Evolutionary conservation across 2,797 vertebrate genomes (phyloP), one percentile per base, ranked within the genome.

Genomic region (Anniella stebbinsi): DNA sequence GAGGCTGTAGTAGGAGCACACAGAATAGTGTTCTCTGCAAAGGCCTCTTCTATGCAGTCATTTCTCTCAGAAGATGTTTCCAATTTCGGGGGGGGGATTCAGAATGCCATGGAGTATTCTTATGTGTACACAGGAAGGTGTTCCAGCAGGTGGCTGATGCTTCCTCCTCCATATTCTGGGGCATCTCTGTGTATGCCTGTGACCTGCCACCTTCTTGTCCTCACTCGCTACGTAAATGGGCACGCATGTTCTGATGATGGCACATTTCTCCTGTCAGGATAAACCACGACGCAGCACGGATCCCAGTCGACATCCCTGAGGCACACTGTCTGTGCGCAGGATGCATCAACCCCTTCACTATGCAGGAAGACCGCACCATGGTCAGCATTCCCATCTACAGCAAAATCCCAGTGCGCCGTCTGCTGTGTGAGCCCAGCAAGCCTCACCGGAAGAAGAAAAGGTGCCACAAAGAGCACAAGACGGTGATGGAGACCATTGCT

Each of bases 351-450:
- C 98, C 98, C 41, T 98, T 98, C 96, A 98, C 97, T 5, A 97
- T 98, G 98, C 98, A 98, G 95, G 98, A 98, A 92, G 98, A 98
- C 89, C 98, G 97, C 88, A 97, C 95, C 95, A 98, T 98, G 98
- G 97, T 97, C 95, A 98, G 98, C 92, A 96, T 98, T 21, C 98
- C 98, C 4, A 98, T 98, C 96, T 98, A 98, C 95, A 98, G 98
- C 93, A 97, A 97, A 87, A 97, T 98, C 92, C 98, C 98, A 0
- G 98, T 98, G 89, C 97, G 97, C 87, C 96, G 98, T 83, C 96
- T 96, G 81, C 96, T 98, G 78, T 98, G 98, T 93, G 97, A 96
- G 0, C 85, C 77, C 0, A 94, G 0, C 81, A 93, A 93, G 28
- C 80, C 93, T 69, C 60, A 72, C 0, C 87, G 72, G 80, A 97